Base-by-base conservation (phyloP, 2,888 invertebrate species). In the Bedellia somnulentella region DNA sequence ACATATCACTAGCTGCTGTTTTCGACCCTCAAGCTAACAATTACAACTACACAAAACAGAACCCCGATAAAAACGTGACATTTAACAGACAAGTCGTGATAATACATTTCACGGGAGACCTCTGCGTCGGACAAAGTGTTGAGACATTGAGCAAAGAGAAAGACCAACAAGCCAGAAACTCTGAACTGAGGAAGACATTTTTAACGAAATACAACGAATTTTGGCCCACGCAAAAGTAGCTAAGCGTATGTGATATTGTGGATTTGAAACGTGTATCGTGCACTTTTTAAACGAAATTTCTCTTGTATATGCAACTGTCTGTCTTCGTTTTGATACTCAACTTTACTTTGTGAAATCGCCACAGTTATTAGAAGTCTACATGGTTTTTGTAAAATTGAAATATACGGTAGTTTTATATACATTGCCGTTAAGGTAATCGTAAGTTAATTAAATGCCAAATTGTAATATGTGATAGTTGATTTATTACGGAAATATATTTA, bases 71-170 rank as follows among this genome's bases (percentile, higher is more conserved):
- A 37, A 73, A 71, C 37, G 75, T 75, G 22, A 67, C 71, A 2
- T 75, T 75, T 41, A 73, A 75, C 47, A 68, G 68, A 1, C 80
- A 83, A 58, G 82, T 82, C 4, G 67, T 80, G 35, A 82, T 83
- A 17, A 79, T 83, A 21, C 81, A 82, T 48, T 82, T 81, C 45
- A 79, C 78, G n/a, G 80, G 79, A 1, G 80, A 82, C 41, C 52
- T 68, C 12, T 73, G 67, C 47, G 58, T 78, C 6, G 68, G 71
- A 0, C 75, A 78, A 35, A 76, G 79, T 37, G 80, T 78, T 14
- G 82, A 83, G 46, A 79, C 81, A 0, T 57, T 83, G 8, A 81
- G 81, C 55, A 81, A 81, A 46, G 83, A 82, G 45, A 66, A 79
- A 24, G 83, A 83, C 39, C 83, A 83, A 39, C 82, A 82, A 45